Evolutionary conservation across 2,888 invertebrate genomes (phyloP).

Genomic region (Troilus luridus): DNA sequence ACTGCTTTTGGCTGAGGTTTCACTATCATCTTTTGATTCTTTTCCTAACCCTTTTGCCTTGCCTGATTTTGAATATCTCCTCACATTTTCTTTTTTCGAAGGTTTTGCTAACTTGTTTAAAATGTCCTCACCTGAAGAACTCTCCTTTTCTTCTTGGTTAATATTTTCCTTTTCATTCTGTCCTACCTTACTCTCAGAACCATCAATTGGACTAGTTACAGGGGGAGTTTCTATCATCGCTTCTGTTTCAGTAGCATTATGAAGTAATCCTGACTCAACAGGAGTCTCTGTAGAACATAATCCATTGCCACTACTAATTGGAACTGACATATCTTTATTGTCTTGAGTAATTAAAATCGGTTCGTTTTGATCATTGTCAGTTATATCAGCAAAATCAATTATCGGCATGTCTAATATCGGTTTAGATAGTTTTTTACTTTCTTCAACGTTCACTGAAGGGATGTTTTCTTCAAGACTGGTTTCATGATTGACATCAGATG

Average conservation of each 20-base stretch:
- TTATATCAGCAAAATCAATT: slow-evolving; percentile 38
- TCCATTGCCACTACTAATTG: not conserved
- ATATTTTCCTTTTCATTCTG: not conserved
- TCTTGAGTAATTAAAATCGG: not conserved
- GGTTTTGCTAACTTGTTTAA: not conserved
- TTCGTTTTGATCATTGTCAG: slow-evolving; percentile 1
- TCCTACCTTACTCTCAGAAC: not conserved
- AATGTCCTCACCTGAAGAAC: not conserved
- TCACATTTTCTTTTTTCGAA: slow-evolving; percentile 42
- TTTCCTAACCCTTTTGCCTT: not conserved
- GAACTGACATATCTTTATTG: not conserved
- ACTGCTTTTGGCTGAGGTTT: slow-evolving; percentile 66
- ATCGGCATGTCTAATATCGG: slow-evolving; percentile 17
- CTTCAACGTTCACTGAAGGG: not conserved
- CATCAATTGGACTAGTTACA: not conserved
- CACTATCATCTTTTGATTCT: slow-evolving; percentile 68
- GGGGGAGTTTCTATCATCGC: not conserved
- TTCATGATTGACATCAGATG: not conserved
- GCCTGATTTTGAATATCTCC: slow-evolving; percentile 31
- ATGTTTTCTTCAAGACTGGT: not conserved
- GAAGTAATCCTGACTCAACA: not conserved
- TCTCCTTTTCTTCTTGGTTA: slow-evolving; percentile 1
- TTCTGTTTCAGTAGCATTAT: not conserved
- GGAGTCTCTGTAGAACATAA: not conserved
- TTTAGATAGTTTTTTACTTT: not conserved